Conservation (phyloP, 2,888 invertebrate species). For the Tipula confusa region DNA sequence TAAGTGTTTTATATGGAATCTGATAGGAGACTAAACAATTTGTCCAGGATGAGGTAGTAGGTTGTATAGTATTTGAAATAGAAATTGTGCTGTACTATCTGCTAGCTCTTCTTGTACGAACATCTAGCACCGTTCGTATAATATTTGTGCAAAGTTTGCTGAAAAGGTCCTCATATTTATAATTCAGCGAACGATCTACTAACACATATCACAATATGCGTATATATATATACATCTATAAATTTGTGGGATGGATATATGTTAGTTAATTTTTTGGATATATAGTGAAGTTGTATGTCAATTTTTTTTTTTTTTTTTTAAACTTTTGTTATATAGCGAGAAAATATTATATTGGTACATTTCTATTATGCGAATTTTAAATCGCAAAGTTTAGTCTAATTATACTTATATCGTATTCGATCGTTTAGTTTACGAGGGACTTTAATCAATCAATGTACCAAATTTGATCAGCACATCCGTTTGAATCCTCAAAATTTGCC, state of each 20-base stretch:
- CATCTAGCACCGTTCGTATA: neutral
- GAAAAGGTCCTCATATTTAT: neutral
- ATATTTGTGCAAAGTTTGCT: neutral
- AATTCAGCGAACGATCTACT: neutral
- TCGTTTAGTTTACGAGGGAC: neutral
- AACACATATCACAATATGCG: neutral
- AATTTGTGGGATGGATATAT: neutral
- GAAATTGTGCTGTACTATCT: slow-evolving; percentile 48
- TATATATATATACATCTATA: neutral
- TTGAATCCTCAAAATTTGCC: neutral
- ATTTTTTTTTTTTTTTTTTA: too few species aligned
- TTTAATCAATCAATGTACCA: neutral
- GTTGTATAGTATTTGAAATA: slow-evolving; percentile 49
- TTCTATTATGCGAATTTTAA: neutral
- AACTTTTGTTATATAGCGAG: neutral
- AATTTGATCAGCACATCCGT: neutral
- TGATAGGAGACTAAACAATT: neutral
- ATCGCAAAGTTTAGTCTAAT: neutral
- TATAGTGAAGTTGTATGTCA: neutral
- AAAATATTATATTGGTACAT: neutral
- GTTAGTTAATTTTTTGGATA: neutral
- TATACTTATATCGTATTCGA: neutral
- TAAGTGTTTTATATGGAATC: too few species aligned
- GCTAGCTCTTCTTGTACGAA: slow-evolving; percentile 51
- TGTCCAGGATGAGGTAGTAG: slow-evolving; percentile 52